phyloP scores from a whole-genome alignment of 1,140 invertebrate species.

The Microplitis mediator region DNA sequence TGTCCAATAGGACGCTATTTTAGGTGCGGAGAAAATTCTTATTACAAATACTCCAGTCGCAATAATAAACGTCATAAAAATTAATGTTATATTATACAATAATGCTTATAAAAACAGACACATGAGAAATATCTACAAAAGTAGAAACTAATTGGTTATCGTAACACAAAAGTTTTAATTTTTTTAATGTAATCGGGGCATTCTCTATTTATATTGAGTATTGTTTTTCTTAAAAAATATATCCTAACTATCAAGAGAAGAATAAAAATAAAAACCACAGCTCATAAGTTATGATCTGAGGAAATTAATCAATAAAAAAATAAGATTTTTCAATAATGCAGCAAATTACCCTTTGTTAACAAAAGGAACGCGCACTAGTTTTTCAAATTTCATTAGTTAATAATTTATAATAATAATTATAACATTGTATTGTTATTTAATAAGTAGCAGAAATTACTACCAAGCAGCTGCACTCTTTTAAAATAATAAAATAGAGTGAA shows the following conservation, averaged over 20 bases:
- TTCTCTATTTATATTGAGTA: background rate
- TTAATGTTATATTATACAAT: background rate
- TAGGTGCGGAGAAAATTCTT: conserved; percentile 49
- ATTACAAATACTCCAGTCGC: conserved; percentile 31
- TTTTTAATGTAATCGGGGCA: background rate
- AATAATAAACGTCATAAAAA: background rate
- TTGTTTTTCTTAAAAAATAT: background rate
- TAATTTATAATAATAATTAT: no score
- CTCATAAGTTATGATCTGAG: conserved; percentile 11
- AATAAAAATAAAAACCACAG: background rate
- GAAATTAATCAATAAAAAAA: background rate
- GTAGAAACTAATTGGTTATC: background rate
- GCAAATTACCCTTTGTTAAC: conserved; percentile 19
- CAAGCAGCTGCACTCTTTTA: no score
- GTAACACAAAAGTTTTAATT: background rate
- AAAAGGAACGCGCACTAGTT: conserved; percentile 14
- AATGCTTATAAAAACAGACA: background rate
- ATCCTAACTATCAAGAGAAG: background rate
- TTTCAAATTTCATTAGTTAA: no score
- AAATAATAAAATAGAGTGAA: no score
- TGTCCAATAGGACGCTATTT: conserved; percentile 54
- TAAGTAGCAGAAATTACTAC: no score
- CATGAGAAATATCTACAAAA: background rate
- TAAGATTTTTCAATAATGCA: background rate
- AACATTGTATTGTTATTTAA: no score